phyloP scores from a whole-genome alignment of 2,113 vertebrate genomes.

The Aegotheles bennettii region DNA sequence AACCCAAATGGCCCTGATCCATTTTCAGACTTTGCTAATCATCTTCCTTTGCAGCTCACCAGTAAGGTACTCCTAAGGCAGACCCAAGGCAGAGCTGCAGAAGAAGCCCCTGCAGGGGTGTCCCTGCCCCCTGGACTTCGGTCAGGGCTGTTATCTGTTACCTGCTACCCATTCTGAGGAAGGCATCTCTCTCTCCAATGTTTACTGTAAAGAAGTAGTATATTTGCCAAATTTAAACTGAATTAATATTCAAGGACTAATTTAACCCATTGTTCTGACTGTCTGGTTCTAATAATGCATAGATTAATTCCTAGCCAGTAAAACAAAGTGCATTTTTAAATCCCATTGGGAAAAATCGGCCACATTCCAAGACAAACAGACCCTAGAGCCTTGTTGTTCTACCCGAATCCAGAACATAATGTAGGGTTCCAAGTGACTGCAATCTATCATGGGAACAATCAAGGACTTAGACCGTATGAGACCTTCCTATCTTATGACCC shows the following conservation, averaged over 20 bases:
- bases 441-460: background rate
- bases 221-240: background rate
- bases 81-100: background rate
- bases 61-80: background rate
- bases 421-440: background rate
- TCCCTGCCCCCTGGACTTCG: background rate
- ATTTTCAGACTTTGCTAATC: background rate
- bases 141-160: background rate
- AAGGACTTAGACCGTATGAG: background rate
- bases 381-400: background rate
- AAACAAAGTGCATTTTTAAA: background rate
- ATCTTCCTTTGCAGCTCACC: background rate
- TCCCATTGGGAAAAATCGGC: background rate
- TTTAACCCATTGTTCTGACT: background rate
- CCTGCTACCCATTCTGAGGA: background rate
- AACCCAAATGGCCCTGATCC: background rate
- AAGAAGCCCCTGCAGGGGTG: background rate
- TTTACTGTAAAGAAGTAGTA: background rate
- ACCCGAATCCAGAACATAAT: background rate
- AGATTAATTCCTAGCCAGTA: background rate
- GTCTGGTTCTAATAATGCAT: background rate
- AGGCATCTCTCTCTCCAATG: background rate
- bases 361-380: background rate
- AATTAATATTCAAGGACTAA: background rate
- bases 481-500: background rate